phyloP scores from a whole-genome alignment of 2,113 vertebrate genomes.

The Cyprinodon brontotheroides region DNA sequence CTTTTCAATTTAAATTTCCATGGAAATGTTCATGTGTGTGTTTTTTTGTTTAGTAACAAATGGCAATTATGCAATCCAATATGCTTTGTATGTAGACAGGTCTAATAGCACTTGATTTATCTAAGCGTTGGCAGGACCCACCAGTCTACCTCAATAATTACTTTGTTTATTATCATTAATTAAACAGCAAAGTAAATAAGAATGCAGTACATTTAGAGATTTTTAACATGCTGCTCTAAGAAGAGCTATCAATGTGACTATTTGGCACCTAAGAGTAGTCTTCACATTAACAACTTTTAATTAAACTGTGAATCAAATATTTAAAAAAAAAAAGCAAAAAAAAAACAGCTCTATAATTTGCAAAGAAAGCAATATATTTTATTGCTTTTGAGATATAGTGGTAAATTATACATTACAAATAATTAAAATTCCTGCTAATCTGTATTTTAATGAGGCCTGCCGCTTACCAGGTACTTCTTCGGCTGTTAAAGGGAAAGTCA shows the following conservation, averaged over 20 bases:
- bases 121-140: slow-evolving; percentile 9
- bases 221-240: slow-evolving; percentile 33
- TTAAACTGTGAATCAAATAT: slow-evolving; percentile 27
- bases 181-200: slow-evolving; percentile 35
- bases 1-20: neutral
- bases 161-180: slow-evolving; percentile 48
- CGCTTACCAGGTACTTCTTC: slow-evolving; percentile 55
- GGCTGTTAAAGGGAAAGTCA: slow-evolving; percentile 53
- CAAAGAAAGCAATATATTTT: slow-evolving; percentile 36
- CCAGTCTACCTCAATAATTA: slow-evolving; percentile 18
- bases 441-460: slow-evolving; percentile 54
- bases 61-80: slow-evolving; percentile 46
- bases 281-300: slow-evolving; percentile 41
- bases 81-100: slow-evolving; percentile 49
- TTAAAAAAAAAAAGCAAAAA: slow-evolving; percentile 13
- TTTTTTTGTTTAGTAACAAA: slow-evolving; percentile 25
- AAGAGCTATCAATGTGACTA: slow-evolving; percentile 28
- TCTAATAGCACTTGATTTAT: slow-evolving; percentile 25
- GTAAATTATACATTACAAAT: slow-evolving; percentile 54
- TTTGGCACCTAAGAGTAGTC: slow-evolving; percentile 21
- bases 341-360: slow-evolving; percentile 23
- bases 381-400: slow-evolving; percentile 31
- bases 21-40: neutral
- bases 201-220: slow-evolving; percentile 22
- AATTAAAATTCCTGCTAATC: slow-evolving; percentile 53